A percentile compares a stretch with the other conserved stretches of the same genome.
phyloP scores from a whole-genome alignment of 2,888 invertebrate genomes.

The Strigamia crassipes region DNA sequence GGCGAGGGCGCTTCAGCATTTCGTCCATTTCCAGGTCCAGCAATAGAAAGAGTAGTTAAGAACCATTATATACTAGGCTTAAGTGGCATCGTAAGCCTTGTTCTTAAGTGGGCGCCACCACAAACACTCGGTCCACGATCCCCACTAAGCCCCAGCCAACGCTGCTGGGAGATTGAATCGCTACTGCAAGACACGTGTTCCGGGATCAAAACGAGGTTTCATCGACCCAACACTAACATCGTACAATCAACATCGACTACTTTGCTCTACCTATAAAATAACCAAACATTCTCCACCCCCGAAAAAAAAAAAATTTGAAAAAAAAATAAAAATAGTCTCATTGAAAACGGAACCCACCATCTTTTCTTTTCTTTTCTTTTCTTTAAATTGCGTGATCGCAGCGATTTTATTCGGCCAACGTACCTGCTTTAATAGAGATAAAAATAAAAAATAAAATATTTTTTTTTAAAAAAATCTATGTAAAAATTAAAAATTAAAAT shows the following conservation, averaged over 20 bases:
- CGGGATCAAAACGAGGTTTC: conserved; percentile 39
- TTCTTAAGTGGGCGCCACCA: conserved; percentile 45
- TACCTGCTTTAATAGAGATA: background rate
- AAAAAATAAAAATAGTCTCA: background rate
- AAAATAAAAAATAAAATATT: background rate
- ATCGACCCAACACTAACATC: conserved; percentile 36
- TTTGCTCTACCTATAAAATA: background rate
- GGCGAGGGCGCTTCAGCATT: background rate
- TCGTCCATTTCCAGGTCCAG: conserved; percentile 39
- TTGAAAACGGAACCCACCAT: background rate
- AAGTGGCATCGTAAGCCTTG: conserved; percentile 42
- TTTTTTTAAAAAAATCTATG: background rate
- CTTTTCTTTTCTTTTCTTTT: background rate
- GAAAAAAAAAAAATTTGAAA: background rate
- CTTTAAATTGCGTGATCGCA: no score
- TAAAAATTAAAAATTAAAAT: conserved; percentile 11
- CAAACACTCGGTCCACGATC: conserved; percentile 43
- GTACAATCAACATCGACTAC: conserved; percentile 12
- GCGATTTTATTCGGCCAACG: background rate
- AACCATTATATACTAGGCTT: conserved; percentile 39
- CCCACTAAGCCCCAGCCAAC: conserved; percentile 42
- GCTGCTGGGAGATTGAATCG: conserved; percentile 44
- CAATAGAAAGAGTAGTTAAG: conserved; percentile 43
- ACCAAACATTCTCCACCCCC: background rate
- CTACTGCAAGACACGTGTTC: conserved; percentile 44